A percentile compares a stretch with the other conserved stretches of the same genome.
Conservation (phyloP, 1,140 invertebrate species). For the Paramacrobiotus metropolitanus region DNA sequence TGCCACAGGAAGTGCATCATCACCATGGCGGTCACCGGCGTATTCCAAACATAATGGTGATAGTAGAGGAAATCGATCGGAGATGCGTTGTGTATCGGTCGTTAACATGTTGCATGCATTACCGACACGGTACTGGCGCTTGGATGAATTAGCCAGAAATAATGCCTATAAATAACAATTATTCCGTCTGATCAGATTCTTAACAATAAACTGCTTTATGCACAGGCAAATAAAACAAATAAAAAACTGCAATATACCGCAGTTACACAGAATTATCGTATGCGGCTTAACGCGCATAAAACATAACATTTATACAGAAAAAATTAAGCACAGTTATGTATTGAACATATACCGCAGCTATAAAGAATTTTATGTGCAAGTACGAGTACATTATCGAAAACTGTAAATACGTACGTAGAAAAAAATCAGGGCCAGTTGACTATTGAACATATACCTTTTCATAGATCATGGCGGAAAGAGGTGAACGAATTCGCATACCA, state of each 20-base stretch:
- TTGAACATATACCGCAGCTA: too few species aligned
- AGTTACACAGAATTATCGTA: too few species aligned
- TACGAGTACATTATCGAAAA: too few species aligned
- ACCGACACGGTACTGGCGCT: neutral
- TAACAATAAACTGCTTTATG: too few species aligned
- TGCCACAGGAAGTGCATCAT: neutral
- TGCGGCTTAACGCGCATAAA: too few species aligned
- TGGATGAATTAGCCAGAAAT: neutral
- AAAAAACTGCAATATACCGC: too few species aligned
- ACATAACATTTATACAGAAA: neutral
- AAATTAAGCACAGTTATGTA: neutral
- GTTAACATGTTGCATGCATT: neutral
- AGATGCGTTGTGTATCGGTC: neutral
- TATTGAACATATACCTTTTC: conserved; percentile 57
- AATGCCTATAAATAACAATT: too few species aligned
- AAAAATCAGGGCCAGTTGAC: too few species aligned
- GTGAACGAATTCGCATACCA: conserved; percentile 67
- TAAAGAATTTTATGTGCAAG: too few species aligned
- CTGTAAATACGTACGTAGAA: too few species aligned
- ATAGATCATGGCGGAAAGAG: conserved; percentile 76
- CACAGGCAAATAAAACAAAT: too few species aligned
- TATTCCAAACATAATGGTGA: neutral
- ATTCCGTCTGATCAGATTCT: too few species aligned
- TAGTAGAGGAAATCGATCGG: neutral
- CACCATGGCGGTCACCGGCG: neutral